Evolutionary conservation across 1,140 invertebrate genomes (phyloP).

Genomic region (Brachionus rotundiformis): DNA sequence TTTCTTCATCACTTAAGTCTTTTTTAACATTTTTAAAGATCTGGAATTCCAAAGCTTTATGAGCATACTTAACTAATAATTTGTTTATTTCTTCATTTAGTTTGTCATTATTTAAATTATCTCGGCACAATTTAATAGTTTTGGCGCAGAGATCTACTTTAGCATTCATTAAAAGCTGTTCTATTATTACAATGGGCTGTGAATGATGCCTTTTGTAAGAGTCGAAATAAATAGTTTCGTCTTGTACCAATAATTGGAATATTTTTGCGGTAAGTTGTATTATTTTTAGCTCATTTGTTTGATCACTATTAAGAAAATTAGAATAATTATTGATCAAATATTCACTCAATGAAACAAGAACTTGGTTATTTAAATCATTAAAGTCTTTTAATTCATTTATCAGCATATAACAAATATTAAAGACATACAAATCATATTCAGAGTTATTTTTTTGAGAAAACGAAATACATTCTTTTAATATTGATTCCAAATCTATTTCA

Average conservation of each 20-base stretch:
- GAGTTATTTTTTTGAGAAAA: background rate
- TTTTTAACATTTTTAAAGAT: slow-evolving; percentile 38
- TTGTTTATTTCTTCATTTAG: slow-evolving; percentile 58
- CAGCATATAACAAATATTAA: slow-evolving; percentile 10
- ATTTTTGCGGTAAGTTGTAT: slow-evolving; percentile 36
- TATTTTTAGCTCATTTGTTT: slow-evolving; percentile 8
- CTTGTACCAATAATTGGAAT: slow-evolving; percentile 37
- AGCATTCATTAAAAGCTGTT: slow-evolving; percentile 64
- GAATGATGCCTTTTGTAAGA: slow-evolving; percentile 59
- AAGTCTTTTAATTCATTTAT: slow-evolving; percentile 39
- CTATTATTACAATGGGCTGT: slow-evolving; percentile 59
- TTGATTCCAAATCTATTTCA: slow-evolving; percentile 27
- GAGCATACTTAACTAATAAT: slow-evolving; percentile 59
- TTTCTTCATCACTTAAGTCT: background rate
- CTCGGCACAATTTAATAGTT: slow-evolving; percentile 41
- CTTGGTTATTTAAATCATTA: slow-evolving; percentile 44
- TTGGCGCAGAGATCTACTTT: slow-evolving; percentile 55
- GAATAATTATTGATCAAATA: slow-evolving; percentile 12
- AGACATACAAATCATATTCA: background rate
- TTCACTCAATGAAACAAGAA: slow-evolving; percentile 27
- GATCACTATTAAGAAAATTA: background rate
- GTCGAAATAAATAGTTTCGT: slow-evolving; percentile 20
- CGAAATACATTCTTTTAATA: slow-evolving; percentile 45
- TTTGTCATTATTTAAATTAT: slow-evolving; percentile 50
- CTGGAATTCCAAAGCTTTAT: slow-evolving; percentile 58